Evolutionary conservation across 2,797 vertebrate genomes (phyloP), one percentile per base, ranked within the genome.

Genomic region (Peromyscus melanophrys): DNA sequence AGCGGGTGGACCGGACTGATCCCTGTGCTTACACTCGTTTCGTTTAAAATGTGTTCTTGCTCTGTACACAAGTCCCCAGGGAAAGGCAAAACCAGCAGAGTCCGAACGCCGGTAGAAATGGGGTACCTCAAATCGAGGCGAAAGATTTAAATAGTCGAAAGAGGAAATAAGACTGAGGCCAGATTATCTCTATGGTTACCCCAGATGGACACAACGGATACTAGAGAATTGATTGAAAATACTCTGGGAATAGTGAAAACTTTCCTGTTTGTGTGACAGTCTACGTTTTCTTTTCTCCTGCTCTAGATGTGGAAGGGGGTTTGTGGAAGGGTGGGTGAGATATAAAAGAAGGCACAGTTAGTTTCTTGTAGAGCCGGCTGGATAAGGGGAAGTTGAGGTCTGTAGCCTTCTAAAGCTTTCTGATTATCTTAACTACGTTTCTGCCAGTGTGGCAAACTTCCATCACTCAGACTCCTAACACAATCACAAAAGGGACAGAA

Each of bases 371-470:
- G 77, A 88, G 25, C 2, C 7, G 31, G 17, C 73, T 63, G 34
- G 23, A 13, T 83, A 95, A 96, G 86, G 89, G 92, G 97, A 98
- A 97, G 95, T 96, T 97, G 92, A 96, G 89, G 95, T 96, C 95
- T 96, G 92, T 25, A 96, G 83, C 43, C 73, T 95, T 95, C 75
- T 71, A 86, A 77, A 90, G 77, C n/a, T 71, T 90, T 96, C 57
- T 80, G 82, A 83, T 94, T 80, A 82, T 96, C 77, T 92, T 69
- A 89, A 93, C 88, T 75, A n/a, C 43, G 34, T 73, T 96, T 94
- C 75, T 94, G 82, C 83, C 67, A 86, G 61, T 52, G 63, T 14
- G 92, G 31, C 86, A 73, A 80, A 71, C 75, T 94, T 92, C 52
- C 63, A 80, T 27, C 37, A 84, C 63, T 73, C 19, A 75, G 87